phyloP scores from a whole-genome alignment of 2,797 vertebrate species.

The Amblyraja radiata region DNA sequence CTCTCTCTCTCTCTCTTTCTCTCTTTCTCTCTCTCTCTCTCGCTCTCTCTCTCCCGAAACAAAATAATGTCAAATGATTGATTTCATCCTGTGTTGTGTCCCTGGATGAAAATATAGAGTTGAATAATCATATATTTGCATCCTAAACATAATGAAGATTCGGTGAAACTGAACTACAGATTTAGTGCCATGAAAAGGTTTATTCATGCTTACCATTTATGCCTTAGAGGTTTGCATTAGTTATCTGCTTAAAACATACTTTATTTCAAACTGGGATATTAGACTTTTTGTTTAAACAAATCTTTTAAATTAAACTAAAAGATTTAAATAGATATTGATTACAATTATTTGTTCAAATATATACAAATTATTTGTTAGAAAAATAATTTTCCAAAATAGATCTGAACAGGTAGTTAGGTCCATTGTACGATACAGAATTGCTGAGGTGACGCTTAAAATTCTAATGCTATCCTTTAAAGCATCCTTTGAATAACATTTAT shows the following conservation, averaged over 20 bases:
- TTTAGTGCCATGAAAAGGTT: constrained; percentile 53
- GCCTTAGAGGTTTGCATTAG: constrained; percentile 58
- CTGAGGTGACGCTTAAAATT: neutral
- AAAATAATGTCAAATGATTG: neutral
- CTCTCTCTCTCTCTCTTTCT: too few species aligned
- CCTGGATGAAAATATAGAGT: neutral
- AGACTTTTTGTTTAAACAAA: neutral
- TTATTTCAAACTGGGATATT: constrained; percentile 14
- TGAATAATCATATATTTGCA: neutral
- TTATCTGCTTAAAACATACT: constrained; percentile 40
- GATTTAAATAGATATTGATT: constrained; percentile 3
- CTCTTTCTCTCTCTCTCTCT: too few species aligned
- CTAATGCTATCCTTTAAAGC: constrained; percentile 9
- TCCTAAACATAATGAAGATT: constrained; percentile 5
- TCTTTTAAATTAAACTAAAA: neutral
- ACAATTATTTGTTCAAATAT: constrained; percentile 29
- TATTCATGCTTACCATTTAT: constrained; percentile 70
- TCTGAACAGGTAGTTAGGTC: constrained; percentile 25
- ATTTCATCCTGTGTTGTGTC: too few species aligned
- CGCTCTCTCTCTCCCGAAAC: too few species aligned
- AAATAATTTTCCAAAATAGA: constrained; percentile 27
- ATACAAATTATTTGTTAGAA: constrained; percentile 35
- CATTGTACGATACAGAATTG: neutral
- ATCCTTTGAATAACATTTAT: constrained; percentile 29
- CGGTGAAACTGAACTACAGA: neutral